Percentiles rank a stretch among this genome's conserved stretches.
These are phyloP conservation scores for Branchellion lobata DNA, from an alignment of 2,888 invertebrate species.

Conservation along the genomic window DNA sequence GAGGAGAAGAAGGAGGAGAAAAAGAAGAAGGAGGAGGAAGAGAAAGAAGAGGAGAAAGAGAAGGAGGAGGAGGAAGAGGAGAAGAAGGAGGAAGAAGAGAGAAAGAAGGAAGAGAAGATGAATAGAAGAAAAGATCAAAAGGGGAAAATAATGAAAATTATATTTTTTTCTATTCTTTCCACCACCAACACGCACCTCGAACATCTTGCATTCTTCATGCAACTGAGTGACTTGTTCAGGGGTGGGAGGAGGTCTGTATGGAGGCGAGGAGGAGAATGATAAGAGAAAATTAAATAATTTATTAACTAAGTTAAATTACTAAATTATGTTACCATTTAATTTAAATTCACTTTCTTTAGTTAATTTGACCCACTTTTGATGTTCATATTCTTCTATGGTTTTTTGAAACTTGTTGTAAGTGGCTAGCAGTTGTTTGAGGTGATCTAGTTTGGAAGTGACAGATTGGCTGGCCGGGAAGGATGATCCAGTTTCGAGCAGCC, in stretches of 20 bases:
- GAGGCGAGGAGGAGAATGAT: background rate
- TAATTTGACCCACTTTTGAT: background rate
- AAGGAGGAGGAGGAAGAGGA: background rate
- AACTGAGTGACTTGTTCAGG: background rate
- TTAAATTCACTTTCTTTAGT: too few species aligned
- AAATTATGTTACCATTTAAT: too few species aligned
- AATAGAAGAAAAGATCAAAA: background rate
- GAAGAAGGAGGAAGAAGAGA: background rate
- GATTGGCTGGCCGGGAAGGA: background rate
- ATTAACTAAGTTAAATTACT: background rate
- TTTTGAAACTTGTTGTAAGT: background rate
- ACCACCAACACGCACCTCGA: slow-evolving; percentile 8
- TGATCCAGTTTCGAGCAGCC: slow-evolving; percentile 17
- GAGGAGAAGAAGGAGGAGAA: background rate
- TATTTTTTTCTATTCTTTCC: too few species aligned
- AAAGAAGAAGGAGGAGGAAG: background rate
- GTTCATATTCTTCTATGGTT: background rate
- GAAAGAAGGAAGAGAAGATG: background rate
- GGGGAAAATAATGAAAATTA: background rate
- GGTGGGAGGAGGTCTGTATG: background rate
- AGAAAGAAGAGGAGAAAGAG: background rate
- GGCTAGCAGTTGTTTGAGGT: background rate
- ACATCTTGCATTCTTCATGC: background rate
- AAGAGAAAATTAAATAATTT: background rate
- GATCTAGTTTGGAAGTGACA: background rate